Percentiles rank a stretch among this genome's conserved stretches.
phyloP scores from a whole-genome alignment of 2,113 vertebrate species.

The Labeo catla region DNA sequence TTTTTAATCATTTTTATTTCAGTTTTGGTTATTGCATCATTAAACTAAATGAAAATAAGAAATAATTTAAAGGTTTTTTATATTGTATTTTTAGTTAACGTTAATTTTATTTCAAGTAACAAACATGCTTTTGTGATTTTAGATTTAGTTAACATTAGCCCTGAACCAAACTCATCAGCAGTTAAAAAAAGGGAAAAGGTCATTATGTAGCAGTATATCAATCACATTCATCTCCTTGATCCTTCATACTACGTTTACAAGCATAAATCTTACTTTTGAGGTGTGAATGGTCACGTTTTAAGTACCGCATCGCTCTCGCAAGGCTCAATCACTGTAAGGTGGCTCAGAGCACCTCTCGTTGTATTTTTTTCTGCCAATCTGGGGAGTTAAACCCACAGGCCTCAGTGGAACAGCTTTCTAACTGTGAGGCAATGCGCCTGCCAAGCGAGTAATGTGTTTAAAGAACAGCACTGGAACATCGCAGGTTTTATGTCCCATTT shows the following conservation, averaged over 20 bases:
- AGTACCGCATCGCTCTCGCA: background rate
- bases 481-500: slow-evolving; percentile 35
- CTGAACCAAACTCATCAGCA: background rate
- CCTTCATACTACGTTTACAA: background rate
- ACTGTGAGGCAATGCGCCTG: slow-evolving; percentile 20
- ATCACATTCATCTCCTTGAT: background rate
- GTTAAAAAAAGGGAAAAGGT: background rate
- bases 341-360: background rate
- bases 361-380: slow-evolving; percentile 10
- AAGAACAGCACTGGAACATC: slow-evolving; percentile 33
- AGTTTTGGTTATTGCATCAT: too few relatives aligned
- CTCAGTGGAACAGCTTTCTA: slow-evolving; percentile 9
- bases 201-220: background rate
- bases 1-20: too few relatives aligned
- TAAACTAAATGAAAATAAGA: too few relatives aligned
- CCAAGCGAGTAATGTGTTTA: slow-evolving; percentile 36
- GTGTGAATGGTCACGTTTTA: slow-evolving; percentile 8
- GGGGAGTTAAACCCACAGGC: slow-evolving; percentile 6
- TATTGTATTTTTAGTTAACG: too few relatives aligned
- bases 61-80: background rate
- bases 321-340: background rate
- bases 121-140: too few relatives aligned
- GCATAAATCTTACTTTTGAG: background rate
- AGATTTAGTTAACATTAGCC: background rate
- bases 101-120: too few relatives aligned